Evolutionary conservation across 1,140 invertebrate genomes (phyloP).

Genomic region (Maconellicoccus hirsutus): DNA sequence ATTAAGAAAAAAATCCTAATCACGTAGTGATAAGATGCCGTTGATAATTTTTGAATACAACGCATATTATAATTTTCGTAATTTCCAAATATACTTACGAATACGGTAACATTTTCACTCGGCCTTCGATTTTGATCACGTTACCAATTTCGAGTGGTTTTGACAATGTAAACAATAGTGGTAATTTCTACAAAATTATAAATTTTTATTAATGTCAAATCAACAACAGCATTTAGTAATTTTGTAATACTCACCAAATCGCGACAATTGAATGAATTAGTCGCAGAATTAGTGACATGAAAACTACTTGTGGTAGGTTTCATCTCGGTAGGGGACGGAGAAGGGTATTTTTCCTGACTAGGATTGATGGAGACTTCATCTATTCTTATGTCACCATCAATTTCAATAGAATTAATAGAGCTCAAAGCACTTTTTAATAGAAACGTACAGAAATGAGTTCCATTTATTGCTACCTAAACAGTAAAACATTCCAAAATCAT

Average conservation of each 20-base stretch:
- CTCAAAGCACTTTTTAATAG: neutral
- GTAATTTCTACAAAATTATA: constrained; percentile 5
- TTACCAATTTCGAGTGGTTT: neutral
- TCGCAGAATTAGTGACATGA: neutral
- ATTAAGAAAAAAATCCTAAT: neutral
- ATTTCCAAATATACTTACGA: neutral
- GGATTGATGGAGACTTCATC: neutral
- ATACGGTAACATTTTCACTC: constrained; percentile 11
- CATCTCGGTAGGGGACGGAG: neutral
- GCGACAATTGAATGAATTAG: neutral
- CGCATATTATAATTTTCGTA: too few species aligned
- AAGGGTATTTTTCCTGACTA: neutral
- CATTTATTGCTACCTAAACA: constrained; percentile 25
- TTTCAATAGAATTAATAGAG: constrained; percentile 18
- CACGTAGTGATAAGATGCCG: neutral
- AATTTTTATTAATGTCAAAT: neutral
- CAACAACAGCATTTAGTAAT: neutral
- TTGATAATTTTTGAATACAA: neutral
- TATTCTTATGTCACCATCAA: constrained; percentile 23
- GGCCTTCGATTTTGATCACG: neutral
- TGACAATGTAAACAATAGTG: neutral
- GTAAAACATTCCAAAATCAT: neutral
- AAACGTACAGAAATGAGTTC: constrained; percentile 25
- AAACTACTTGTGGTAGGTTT: neutral
- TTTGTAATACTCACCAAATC: neutral